A percentile compares a stretch with the other conserved stretches of the same genome.
phyloP scores from a whole-genome alignment of 2,888 invertebrate genomes.

The Steinernema scapterisci region DNA sequence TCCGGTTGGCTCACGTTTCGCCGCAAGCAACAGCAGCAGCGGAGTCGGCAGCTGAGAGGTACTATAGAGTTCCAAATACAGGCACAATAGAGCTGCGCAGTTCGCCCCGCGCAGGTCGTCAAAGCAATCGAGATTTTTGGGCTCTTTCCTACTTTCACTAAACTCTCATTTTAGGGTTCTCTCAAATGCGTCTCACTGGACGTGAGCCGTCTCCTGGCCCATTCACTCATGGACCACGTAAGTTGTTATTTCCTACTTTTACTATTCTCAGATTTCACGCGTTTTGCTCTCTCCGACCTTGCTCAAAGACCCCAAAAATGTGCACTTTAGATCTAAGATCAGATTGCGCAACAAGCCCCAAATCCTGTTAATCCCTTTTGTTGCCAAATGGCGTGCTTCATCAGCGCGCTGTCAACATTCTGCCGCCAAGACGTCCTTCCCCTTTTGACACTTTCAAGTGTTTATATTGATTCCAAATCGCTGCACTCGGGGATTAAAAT shows the following conservation, averaged over 20 bases:
- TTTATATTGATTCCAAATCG: neutral
- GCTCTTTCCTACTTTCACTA: conserved; percentile 2
- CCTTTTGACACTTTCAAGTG: conserved; percentile 2
- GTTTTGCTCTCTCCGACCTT: too few relatives aligned
- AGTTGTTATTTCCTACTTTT: neutral
- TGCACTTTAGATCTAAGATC: too few relatives aligned
- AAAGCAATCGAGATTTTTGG: conserved; percentile 12
- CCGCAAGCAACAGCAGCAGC: neutral
- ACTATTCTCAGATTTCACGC: too few relatives aligned
- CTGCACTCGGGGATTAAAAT: conserved; percentile 8
- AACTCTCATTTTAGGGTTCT: conserved; percentile 26
- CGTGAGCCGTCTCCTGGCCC: conserved; percentile 24
- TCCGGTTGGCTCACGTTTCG: neutral
- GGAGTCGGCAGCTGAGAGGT: neutral
- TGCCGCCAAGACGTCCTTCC: neutral
- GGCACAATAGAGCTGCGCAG: neutral
- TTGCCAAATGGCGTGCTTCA: neutral
- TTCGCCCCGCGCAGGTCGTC: conserved; percentile 2
- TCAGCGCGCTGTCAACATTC: conserved; percentile 17
- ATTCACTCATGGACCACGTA: neutral
- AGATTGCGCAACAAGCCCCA: neutral
- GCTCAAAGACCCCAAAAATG: too few relatives aligned
- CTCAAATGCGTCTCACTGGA: conserved; percentile 12
- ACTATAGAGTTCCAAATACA: neutral
- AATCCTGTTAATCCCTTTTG: conserved; percentile 19